These are phyloP conservation scores for Drosophila bunnanda DNA, from an alignment of 2,888 invertebrate species.

Conservation along the genomic window DNA sequence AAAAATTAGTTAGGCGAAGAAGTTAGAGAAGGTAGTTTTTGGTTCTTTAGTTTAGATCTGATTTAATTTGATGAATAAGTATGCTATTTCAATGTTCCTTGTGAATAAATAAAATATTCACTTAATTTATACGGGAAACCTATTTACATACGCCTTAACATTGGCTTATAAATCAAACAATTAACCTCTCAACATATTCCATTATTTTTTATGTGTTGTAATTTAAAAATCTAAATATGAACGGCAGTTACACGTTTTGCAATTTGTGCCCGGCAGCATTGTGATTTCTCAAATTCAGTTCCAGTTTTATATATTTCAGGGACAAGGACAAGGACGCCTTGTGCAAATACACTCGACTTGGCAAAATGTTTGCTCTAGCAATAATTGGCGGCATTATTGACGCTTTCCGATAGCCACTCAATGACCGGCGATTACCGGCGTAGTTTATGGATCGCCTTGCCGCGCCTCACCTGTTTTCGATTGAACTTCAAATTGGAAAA, in stretches of 20 bases:
- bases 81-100: not conserved
- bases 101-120: not conserved
- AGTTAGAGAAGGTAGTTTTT: not conserved
- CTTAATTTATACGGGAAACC: not conserved
- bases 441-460: constrained; percentile 14
- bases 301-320: constrained; percentile 48
- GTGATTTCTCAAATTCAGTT: constrained; percentile 40
- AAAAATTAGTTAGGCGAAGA: not conserved
- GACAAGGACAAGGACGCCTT: constrained; percentile 80
- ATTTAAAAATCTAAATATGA: constrained; percentile 9
- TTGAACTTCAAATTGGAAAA: constrained; percentile 53
- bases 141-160: not conserved
- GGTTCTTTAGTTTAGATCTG: not conserved
- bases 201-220: not conserved
- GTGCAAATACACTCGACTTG: constrained; percentile 67
- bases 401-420: constrained; percentile 72
- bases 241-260: constrained; percentile 1
- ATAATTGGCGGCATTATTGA: constrained; percentile 72
- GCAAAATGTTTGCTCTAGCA: constrained; percentile 31
- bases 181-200: not conserved
- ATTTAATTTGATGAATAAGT: not conserved
- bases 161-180: not conserved
- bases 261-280: constrained; percentile 41
- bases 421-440: constrained; percentile 64
- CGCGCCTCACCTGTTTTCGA: constrained; percentile 55